Base-by-base conservation (phyloP, 2,797 vertebrate genomes). In the Botia almorhae region DNA sequence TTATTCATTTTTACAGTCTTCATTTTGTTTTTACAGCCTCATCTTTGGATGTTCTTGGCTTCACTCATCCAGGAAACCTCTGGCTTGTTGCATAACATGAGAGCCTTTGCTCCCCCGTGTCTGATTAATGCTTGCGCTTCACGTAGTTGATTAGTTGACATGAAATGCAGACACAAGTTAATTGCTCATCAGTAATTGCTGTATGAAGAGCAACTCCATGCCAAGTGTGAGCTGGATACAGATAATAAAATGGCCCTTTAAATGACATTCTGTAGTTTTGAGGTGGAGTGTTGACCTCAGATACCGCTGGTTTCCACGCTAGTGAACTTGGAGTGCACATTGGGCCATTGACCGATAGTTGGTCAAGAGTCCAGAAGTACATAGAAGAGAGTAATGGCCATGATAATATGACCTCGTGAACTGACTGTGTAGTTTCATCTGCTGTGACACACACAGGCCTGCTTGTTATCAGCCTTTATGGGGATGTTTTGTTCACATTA, bases 161-260 rank as follows among this genome's bases (percentile, higher is more conserved):
- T 78, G 23, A 74, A 84, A 72, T 63, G 39, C 78, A 69, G 68
- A 78, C 75, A 74, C 43, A 68, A 83, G 69, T 64, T 79, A 86
- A 84, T 78, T 83, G 75, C 81, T 81, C 70, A 56, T 84, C 78
- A 69, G 78, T 81, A 69, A 81, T 53, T 58, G n/a, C 78, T n/a
- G 21, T 79, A 63, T 69, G 58, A 65, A 55, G 17, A 69, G 69
- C 6, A 16, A 76, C 43, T 72, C 69, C 17, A 61, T 81, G 60
- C 64, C 81, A 75, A 69, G 56, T 16, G 55, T 51, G n/a, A 71
- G 36, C 16, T 19, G 36, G 21, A 60, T 21, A 43, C n/a, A 3
- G 72, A 81, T 67, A 61, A 78, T 74, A 8, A 71, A 68, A 60
- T 63, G 56, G 23, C 60, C 69, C 76, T 70, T 75, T 75, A 50